phyloP scores from a whole-genome alignment of 2,888 invertebrate genomes.

The Euplagia quadripunctaria region DNA sequence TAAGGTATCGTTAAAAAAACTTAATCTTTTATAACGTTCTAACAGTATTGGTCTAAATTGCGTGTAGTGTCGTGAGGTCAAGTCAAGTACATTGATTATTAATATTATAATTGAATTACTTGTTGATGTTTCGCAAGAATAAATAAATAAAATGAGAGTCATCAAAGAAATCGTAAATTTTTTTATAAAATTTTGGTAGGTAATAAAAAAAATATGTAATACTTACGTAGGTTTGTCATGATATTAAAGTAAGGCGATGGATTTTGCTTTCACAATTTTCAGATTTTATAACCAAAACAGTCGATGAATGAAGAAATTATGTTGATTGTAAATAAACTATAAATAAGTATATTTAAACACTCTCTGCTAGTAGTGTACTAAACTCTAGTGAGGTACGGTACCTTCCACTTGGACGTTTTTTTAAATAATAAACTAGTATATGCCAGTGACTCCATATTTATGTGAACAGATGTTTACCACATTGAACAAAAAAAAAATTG shows the following conservation, averaged over 20 bases:
- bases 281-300: background rate
- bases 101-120: background rate
- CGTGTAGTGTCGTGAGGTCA: background rate
- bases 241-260: background rate
- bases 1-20: too few relatives aligned
- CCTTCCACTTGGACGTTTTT: background rate
- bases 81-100: background rate
- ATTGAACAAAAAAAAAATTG: constrained; percentile 12
- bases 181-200: background rate
- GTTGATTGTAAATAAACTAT: background rate
- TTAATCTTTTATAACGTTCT: background rate
- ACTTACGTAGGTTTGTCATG: constrained; percentile 4
- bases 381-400: background rate
- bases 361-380: background rate
- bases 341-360: background rate
- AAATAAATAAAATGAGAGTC: background rate
- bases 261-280: background rate
- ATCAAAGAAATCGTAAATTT: background rate
- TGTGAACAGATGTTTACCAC: constrained; percentile 5
- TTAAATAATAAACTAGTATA: constrained; percentile 9
- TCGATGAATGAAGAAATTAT: background rate
- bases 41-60: background rate
- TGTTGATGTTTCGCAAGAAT: background rate
- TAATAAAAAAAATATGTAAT: background rate
- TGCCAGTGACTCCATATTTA: constrained; percentile 13